phyloP scores from a whole-genome alignment of 2,797 vertebrate species.

The Myotis myotis region DNA sequence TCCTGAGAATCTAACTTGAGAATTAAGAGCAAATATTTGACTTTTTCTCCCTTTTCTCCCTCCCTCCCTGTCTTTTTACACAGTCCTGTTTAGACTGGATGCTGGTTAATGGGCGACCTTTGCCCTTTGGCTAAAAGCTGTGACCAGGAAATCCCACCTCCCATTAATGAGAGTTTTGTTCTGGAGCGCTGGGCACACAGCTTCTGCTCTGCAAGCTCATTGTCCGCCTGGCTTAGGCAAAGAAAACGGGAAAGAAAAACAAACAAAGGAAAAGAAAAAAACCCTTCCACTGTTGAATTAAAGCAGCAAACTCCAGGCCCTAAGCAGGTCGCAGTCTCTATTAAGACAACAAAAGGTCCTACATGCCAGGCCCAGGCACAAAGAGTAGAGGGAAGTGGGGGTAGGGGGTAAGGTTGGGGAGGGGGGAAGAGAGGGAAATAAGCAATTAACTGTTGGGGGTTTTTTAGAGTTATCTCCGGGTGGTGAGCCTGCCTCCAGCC shows the following conservation, averaged over 20 bases:
- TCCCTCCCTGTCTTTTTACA: slow-evolving; percentile 77
- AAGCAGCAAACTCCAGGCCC: slow-evolving; percentile 76
- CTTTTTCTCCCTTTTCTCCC: slow-evolving; percentile 47
- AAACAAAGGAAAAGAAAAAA: slow-evolving; percentile 77
- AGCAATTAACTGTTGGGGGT: slow-evolving; percentile 50
- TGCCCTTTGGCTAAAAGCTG: slow-evolving; percentile 85
- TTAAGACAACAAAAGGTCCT: slow-evolving; percentile 84
- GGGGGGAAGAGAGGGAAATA: slow-evolving; percentile 53
- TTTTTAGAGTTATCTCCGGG: slow-evolving; percentile 15
- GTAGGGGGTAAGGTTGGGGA: neutral
- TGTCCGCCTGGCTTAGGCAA: slow-evolving; percentile 80
- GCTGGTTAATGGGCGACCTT: slow-evolving; percentile 86
- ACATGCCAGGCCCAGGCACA: slow-evolving; percentile 68
- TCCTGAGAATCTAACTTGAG: slow-evolving; percentile 79
- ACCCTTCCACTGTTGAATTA: slow-evolving; percentile 61
- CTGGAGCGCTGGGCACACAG: slow-evolving; percentile 77
- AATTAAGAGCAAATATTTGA: slow-evolving; percentile 86
- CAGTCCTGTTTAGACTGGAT: slow-evolving; percentile 83
- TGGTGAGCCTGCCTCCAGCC: slow-evolving; percentile 36
- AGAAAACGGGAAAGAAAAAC: slow-evolving; percentile 80
- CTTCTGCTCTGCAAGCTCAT: slow-evolving; percentile 81
- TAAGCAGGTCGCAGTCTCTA: slow-evolving; percentile 80
- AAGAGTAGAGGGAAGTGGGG: neutral
- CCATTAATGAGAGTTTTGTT: slow-evolving; percentile 85
- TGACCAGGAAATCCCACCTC: slow-evolving; percentile 85